phyloP scores from a whole-genome alignment of 2,797 vertebrate genomes.

The Mormyrops attenuatus region DNA sequence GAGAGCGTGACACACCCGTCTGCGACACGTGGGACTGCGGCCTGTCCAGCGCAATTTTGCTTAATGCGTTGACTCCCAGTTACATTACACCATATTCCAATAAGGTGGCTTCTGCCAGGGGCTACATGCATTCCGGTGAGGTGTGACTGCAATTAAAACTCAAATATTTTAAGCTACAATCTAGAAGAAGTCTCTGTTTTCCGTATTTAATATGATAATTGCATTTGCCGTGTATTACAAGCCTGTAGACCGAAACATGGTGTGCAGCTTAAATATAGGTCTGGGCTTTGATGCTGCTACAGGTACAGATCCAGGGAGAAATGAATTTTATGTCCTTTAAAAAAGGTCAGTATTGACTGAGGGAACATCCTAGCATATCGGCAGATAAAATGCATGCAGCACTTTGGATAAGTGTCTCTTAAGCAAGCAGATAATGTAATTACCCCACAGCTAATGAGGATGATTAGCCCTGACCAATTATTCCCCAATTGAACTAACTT shows the following conservation, averaged over 20 bases:
- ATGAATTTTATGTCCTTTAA: neutral
- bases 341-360: neutral
- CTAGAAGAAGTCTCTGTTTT: neutral
- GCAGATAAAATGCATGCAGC: neutral
- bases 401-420: neutral
- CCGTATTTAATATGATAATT: neutral
- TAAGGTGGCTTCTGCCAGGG: neutral
- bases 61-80: neutral
- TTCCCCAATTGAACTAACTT: conserved; percentile 16
- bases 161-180: neutral
- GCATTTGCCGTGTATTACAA: neutral
- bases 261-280: neutral
- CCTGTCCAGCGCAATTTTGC: neutral
- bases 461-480: neutral
- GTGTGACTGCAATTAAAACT: neutral
- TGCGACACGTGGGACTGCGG: neutral
- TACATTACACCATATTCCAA: neutral
- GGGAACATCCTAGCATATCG: neutral
- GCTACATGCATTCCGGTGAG: neutral
- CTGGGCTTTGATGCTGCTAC: neutral
- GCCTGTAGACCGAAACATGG: neutral
- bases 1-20: neutral
- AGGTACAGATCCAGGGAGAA: neutral
- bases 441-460: neutral
- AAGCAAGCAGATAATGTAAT: conserved; percentile 13